Base-by-base conservation (phyloP, 2,113 vertebrate genomes). In the Ciconia boyciana region DNA sequence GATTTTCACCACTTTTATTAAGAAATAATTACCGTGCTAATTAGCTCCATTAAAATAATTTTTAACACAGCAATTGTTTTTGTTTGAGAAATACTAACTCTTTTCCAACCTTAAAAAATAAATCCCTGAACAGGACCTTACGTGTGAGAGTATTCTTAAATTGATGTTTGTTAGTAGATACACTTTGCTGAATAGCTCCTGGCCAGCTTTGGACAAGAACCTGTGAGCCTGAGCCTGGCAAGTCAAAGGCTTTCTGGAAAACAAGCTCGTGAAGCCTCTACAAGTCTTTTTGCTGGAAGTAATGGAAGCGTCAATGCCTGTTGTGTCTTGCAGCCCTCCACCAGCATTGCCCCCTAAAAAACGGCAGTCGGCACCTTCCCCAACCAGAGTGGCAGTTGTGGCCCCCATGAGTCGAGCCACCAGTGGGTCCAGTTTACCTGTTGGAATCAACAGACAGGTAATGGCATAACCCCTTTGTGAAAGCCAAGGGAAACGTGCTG, bases 261-360 rank as follows among this genome's bases (percentile, higher is more conserved):
- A 62, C 44, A 78, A 15, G 29, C 26, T 51, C 4, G 0, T 77
- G 58, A 84, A 85, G 54, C 34, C 16, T 83, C 46, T 77, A 5
- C 16, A 69, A 76, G 16, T n/a, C 3, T 32, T 49, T 75, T 57
- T 72, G 7, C 34, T 89, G 41, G 13, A 34, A 49, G 34, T 64
- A 39, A 90, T 16, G 43, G 39, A 82, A 95, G 5, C 55, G 39
- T 72, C 21, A 6, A 69, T 82, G 52, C 36, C 80, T 70, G 18
- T 61, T 94, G 41, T 98, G 70, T 96, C 49, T 96, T 94, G 49
- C 98, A 99, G 99, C 92, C 99, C 99, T 46, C 99, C 99, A 28
- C 99, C 99, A 55, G 99, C 99, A 17, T 80, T 99, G 85, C 99
- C 99, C 8, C 99, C 99, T 34, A 99, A 99, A 97, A 99, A 99